Evolutionary conservation across 2,888 invertebrate species (phyloP).

Genomic region (Galerucella calmariensis): DNA sequence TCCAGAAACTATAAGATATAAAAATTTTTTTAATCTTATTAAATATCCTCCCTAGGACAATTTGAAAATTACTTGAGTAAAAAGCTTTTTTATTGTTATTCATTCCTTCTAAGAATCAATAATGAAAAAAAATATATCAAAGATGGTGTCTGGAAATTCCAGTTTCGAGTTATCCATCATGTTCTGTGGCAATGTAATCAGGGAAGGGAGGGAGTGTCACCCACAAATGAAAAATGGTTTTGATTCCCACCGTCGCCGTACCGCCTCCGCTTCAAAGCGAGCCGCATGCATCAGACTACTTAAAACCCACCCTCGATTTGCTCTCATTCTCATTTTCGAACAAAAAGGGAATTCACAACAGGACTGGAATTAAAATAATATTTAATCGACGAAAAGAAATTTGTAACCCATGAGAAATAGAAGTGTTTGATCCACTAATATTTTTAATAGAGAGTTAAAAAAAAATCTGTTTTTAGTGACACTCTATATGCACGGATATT

Average conservation of each 20-base stretch:
- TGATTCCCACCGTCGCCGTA: slow-evolving; percentile 21
- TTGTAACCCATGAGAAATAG: too few species aligned
- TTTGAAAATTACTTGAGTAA: too few species aligned
- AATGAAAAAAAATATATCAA: not conserved
- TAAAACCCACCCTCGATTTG: slow-evolving; percentile 36
- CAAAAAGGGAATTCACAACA: slow-evolving; percentile 20
- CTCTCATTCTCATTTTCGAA: slow-evolving; percentile 36
- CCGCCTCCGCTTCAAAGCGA: slow-evolving; percentile 20
- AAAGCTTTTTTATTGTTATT: not conserved
- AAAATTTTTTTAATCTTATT: too few species aligned
- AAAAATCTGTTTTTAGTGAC: too few species aligned
- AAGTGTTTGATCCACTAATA: too few species aligned
- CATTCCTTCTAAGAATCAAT: not conserved
- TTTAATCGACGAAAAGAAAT: not conserved
- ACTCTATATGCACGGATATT: too few species aligned
- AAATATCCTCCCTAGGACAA: too few species aligned
- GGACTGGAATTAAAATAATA: slow-evolving; percentile 7
- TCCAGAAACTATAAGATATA: too few species aligned
- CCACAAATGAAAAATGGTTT: slow-evolving; percentile 34
- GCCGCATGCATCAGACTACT: slow-evolving; percentile 30
- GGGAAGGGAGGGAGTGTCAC: slow-evolving; percentile 23
- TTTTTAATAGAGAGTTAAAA: too few species aligned
- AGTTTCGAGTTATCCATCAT: slow-evolving; percentile 27
- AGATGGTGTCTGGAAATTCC: slow-evolving; percentile 28
- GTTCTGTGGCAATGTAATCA: slow-evolving; percentile 32